Evolutionary conservation across 2,797 vertebrate species (phyloP), one percentile per base, ranked within the genome.

Genomic region (Coregonus ussuriensis): DNA sequence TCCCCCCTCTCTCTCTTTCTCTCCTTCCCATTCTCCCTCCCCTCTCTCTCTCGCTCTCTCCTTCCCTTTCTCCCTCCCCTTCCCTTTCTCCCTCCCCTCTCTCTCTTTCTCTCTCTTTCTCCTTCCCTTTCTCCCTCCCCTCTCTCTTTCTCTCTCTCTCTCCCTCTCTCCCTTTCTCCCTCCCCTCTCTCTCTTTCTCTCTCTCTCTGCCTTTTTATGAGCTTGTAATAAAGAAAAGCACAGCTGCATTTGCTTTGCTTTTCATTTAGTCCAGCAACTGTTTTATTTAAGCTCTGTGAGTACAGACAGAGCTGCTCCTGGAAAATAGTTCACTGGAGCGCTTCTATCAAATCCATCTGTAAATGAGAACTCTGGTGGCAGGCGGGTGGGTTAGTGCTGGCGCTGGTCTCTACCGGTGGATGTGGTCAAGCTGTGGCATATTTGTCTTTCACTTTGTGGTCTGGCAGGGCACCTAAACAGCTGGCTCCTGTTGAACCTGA

Each of bases 321-420:
- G 74, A 78, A 78, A 53, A 77, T 41, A 16, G 73, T 63, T 41
- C 72, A 74, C 75, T 54, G 75, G 71, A 73, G 74, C 65, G 25
- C 65, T 35, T 31, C 29, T 67, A 74, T 53, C n/a, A 68, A 78
- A 71, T 77, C 83, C 68, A 54, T 71, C 73, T 79, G 76, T 83
- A 81, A 86, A 88, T 85, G 80, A 86, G 74, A 82, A 77, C 67
- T 51, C 3, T 51, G 66, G 79, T 67, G 51, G 76, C 70, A 77
- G 59, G 11, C 41, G 9, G 41, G 41, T 47, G 41, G 41, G 41
- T 25, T 62, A 13, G 59, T 16, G 7, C 16, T 59, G 6, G n/a
- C 56, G 4, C 53, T 47, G 63, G 25, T 21, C 70, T 51, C 37
- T 35, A 66, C 76, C 51, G 56, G 35, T 37, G 67, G 72, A 63